These are phyloP conservation scores for Chironomus striatipennis DNA, from an alignment of 1,140 invertebrate genomes.

Conservation along the genomic window DNA sequence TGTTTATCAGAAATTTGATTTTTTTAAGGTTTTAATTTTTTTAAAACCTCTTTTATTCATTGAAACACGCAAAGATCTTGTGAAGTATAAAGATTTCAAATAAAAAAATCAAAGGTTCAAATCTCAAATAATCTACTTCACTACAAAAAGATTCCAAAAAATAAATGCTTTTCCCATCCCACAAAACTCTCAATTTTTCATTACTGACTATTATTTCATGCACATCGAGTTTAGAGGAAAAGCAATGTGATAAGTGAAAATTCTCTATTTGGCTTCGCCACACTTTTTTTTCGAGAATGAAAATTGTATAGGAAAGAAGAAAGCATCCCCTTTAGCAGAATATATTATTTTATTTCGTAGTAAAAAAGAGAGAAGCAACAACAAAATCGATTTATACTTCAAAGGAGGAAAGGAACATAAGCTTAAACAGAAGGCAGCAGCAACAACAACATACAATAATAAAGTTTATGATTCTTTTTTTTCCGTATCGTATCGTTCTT, in stretches of 20 bases:
- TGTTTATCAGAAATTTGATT: too few species aligned
- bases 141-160: neutral
- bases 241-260: neutral
- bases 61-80: too few species aligned
- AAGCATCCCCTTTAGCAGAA: slow-evolving; percentile 3
- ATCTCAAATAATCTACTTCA: too few species aligned
- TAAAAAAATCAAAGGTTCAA: too few species aligned
- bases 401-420: slow-evolving; percentile 12
- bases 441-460: slow-evolving; percentile 9
- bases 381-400: slow-evolving; percentile 14
- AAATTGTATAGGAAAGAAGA: neutral
- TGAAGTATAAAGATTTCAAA: too few species aligned
- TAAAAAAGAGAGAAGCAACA: slow-evolving; percentile 8
- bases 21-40: too few species aligned
- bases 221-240: neutral
- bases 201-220: too few species aligned
- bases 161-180: neutral
- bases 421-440: slow-evolving; percentile 11
- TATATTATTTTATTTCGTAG: neutral
- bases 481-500: neutral
- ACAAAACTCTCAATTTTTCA: too few species aligned
- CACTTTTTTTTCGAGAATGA: neutral
- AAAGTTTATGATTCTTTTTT: slow-evolving; percentile 9
- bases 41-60: too few species aligned
- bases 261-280: neutral